Conservation (phyloP, 2,888 invertebrate species). For the Acanthosoma haemorrhoidale region DNA sequence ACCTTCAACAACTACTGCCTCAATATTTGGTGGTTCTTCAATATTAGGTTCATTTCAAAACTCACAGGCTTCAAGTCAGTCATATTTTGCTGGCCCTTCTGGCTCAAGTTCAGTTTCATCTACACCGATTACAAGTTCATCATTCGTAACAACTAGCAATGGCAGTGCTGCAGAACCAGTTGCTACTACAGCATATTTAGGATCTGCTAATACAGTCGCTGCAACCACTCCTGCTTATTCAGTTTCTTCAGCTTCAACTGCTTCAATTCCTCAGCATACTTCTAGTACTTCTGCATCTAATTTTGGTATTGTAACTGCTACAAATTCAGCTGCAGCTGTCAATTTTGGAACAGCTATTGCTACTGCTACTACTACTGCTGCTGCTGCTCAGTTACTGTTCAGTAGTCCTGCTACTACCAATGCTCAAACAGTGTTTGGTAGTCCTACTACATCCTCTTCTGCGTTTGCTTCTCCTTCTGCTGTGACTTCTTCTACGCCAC, state of each 20-base stretch:
- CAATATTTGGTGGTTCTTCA: slow-evolving; percentile 19
- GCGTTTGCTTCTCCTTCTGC: background rate
- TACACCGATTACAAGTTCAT: background rate
- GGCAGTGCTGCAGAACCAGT: background rate
- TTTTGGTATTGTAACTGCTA: background rate
- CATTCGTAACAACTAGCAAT: background rate
- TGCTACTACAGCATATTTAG: slow-evolving; percentile 2
- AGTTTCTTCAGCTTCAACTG: slow-evolving; percentile 1
- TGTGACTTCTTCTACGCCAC: background rate
- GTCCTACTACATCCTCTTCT: background rate
- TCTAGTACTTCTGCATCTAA: slow-evolving; percentile 42
- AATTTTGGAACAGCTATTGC: slow-evolving; percentile 28
- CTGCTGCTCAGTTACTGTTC: slow-evolving; percentile 40
- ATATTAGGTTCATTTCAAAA: background rate
- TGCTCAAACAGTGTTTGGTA: background rate
- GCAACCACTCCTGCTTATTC: slow-evolving; percentile 6
- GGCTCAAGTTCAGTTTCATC: background rate
- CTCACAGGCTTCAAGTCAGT: slow-evolving; percentile 2
- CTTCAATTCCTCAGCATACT: slow-evolving; percentile 30
- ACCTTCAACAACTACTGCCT: slow-evolving; percentile 9
- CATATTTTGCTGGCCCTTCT: background rate
- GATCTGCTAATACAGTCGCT: slow-evolving; percentile 20
- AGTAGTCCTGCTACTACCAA: slow-evolving; percentile 20
- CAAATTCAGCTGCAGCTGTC: slow-evolving; percentile 31
- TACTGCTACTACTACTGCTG: slow-evolving; percentile 37